phyloP scores from a whole-genome alignment of 2,113 vertebrate genomes.

The Mus spicilegus region DNA sequence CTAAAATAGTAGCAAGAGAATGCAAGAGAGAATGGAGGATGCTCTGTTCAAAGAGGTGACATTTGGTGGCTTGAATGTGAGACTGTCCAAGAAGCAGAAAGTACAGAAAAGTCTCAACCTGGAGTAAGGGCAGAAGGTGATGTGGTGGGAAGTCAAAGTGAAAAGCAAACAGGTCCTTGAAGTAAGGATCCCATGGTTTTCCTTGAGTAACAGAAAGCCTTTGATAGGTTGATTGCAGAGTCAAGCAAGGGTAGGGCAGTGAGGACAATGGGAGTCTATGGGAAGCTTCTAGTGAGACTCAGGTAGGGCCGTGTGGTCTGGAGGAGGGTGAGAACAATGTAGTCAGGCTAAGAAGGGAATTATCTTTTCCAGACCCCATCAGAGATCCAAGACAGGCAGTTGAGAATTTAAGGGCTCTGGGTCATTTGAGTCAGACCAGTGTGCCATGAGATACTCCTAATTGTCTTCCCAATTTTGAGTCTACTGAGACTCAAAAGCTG shows the following conservation, averaged over 20 bases:
- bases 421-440: background rate
- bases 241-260: fast-evolving
- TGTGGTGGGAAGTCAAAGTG: background rate
- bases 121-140: too few species aligned
- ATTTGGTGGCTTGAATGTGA: background rate
- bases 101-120: background rate
- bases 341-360: background rate
- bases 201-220: background rate
- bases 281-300: background rate
- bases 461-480: background rate
- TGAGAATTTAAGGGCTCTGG: background rate
- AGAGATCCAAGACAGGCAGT: background rate
- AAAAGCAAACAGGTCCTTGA: background rate
- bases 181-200: background rate
- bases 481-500: background rate
- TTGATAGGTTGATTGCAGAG: background rate
- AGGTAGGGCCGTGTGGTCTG: background rate
- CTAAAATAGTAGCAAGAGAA: background rate
- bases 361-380: background rate
- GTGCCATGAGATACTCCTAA: background rate
- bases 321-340: background rate
- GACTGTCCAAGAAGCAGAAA: background rate
- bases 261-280: background rate
- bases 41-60: background rate
- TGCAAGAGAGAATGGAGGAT: background rate